Percentiles rank a stretch among this genome's conserved stretches.
Conservation (phyloP, 2,888 invertebrate species). For the Bombyx huttoni region DNA sequence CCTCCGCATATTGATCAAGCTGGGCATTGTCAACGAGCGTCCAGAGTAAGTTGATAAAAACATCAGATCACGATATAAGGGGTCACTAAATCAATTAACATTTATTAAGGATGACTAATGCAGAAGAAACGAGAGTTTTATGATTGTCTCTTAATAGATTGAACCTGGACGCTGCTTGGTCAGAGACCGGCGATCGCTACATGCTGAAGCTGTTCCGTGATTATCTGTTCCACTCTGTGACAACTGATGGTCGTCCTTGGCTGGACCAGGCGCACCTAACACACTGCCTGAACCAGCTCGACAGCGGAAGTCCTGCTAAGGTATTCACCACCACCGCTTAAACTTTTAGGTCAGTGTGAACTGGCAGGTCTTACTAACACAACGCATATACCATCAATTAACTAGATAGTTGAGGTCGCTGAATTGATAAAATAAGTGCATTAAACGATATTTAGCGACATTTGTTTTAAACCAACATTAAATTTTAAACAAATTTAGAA, state of each 20-base stretch:
- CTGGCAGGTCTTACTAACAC: too few relatives aligned
- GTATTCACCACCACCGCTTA: too few relatives aligned
- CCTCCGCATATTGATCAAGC: constrained; percentile 90
- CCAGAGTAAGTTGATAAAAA: constrained; percentile 80
- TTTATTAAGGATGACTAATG: too few relatives aligned
- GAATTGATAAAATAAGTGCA: not conserved
- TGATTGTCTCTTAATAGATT: constrained; percentile 66
- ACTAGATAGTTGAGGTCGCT: too few relatives aligned
- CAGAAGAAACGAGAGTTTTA: too few relatives aligned
- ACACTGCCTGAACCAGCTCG: constrained; percentile 93
- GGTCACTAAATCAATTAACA: too few relatives aligned
- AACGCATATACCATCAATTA: too few relatives aligned
- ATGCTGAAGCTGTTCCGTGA: constrained; percentile 98
- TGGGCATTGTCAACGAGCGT: constrained; percentile 95
- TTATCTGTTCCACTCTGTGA: constrained; percentile 96
- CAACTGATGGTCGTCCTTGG: constrained; percentile 94
- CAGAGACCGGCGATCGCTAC: constrained; percentile 98
- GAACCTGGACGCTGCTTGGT: constrained; percentile 94
- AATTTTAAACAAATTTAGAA: too few relatives aligned
- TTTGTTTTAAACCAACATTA: too few relatives aligned
- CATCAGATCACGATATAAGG: not conserved
- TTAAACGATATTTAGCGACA: too few relatives aligned
- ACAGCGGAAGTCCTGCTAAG: constrained; percentile 85
- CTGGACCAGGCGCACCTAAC: constrained; percentile 96
- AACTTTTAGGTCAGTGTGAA: too few relatives aligned